Evolutionary conservation across 2,113 vertebrate genomes (phyloP).

Genomic region (Colistium nudipinnis): DNA sequence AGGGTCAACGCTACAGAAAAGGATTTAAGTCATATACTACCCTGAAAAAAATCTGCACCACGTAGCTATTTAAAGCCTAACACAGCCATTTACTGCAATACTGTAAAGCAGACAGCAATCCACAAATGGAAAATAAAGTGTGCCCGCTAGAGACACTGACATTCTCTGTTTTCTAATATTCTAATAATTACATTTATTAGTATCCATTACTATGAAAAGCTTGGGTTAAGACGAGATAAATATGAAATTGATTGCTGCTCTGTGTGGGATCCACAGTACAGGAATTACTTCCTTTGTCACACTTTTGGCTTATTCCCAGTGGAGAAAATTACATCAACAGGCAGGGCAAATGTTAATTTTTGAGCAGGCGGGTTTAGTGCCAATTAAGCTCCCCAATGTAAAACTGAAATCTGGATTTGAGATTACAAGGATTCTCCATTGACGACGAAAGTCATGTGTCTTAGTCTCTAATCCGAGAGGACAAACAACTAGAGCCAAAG

Average conservation of each 20-base stretch:
- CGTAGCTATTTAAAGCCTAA: conserved; percentile 3
- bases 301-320: conserved; percentile 33
- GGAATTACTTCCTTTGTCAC: conserved; percentile 14
- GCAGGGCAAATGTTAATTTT: conserved; percentile 52
- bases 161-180: background rate
- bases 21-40: background rate
- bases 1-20: conserved; percentile 11
- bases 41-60: conserved; percentile 11
- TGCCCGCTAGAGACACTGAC: background rate
- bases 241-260: background rate
- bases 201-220: background rate
- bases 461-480: conserved; percentile 19
- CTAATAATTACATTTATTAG: background rate
- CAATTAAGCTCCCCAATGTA: conserved; percentile 52
- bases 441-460: conserved; percentile 23
- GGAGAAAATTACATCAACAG: conserved; percentile 62
- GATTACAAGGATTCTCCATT: conserved; percentile 49
- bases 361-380: conserved; percentile 39
- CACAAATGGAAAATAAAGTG: background rate
- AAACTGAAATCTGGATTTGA: conserved; percentile 59
- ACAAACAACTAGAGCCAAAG: conserved; percentile 35
- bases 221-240: background rate
- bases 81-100: background rate
- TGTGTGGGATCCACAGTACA: background rate
- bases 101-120: background rate